Percentiles rank a stretch among this genome's conserved stretches.
phyloP scores from a whole-genome alignment of 2,113 vertebrate genomes.

The Carollia perspicillata region DNA sequence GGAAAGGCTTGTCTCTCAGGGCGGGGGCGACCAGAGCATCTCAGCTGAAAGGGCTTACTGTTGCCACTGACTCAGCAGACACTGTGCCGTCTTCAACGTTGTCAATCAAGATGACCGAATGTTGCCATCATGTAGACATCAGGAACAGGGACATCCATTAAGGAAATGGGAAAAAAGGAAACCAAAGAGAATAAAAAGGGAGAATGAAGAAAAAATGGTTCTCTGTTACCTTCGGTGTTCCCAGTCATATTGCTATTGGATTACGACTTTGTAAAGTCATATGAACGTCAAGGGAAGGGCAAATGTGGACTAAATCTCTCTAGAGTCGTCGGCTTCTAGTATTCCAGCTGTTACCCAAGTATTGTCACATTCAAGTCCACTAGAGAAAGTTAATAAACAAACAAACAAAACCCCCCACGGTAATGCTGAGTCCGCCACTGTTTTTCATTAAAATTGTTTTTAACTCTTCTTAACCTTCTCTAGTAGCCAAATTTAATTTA shows the following conservation, averaged over 20 bases:
- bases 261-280: not conserved
- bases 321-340: not conserved
- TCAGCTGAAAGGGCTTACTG: not conserved
- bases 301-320: not conserved
- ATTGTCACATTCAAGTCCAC: not conserved
- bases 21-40: too few species aligned
- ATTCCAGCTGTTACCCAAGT: not conserved
- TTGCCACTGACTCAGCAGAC: not conserved
- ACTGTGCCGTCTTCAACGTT: not conserved
- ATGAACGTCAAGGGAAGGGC: not conserved
- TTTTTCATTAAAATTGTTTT: conserved; percentile 67
- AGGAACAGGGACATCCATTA: not conserved
- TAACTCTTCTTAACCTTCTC: conserved; percentile 57
- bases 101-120: not conserved
- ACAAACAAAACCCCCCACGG: not conserved
- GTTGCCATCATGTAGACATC: not conserved
- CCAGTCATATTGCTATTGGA: not conserved
- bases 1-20: not conserved
- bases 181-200: not conserved
- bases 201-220: not conserved
- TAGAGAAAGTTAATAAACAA: not conserved
- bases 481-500: conserved; percentile 62
- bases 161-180: not conserved
- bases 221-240: not conserved
- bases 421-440: not conserved